These are phyloP conservation scores for Ceraclea dissimilis DNA, from an alignment of 2,888 invertebrate species.

Conservation along the genomic window DNA sequence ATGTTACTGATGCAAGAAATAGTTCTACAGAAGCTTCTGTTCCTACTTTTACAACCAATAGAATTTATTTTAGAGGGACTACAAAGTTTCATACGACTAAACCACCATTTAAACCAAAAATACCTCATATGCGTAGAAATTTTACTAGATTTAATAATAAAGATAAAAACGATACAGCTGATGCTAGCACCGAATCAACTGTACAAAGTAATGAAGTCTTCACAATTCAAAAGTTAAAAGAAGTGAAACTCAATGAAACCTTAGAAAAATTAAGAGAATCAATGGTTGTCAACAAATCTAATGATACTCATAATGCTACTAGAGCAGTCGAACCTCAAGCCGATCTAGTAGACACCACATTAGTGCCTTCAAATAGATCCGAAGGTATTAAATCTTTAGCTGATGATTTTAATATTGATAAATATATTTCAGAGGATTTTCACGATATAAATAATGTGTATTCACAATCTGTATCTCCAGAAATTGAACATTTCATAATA, in stretches of 20 bases:
- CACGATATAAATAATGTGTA: constrained; percentile 46
- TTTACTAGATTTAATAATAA: constrained; percentile 7
- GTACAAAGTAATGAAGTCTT: neutral
- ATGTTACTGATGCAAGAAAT: neutral
- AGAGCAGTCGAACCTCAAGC: neutral
- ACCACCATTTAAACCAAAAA: constrained; percentile 24
- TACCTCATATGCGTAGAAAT: constrained; percentile 18
- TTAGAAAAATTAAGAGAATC: neutral
- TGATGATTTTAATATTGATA: constrained; percentile 31
- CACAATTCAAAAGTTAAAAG: constrained; percentile 2
- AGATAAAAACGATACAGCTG: constrained; percentile 2
- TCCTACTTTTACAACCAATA: constrained; percentile 10
- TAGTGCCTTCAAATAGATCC: constrained; percentile 19
- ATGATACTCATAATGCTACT: too few species aligned
- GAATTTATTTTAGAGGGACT: constrained; percentile 20
- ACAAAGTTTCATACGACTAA: constrained; percentile 22
- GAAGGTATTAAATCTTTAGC: constrained; percentile 33
- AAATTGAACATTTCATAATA: constrained; percentile 32
- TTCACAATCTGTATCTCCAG: constrained; percentile 42
- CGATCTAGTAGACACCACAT: neutral
- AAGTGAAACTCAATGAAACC: neutral
- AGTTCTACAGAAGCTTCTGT: constrained; percentile 4
- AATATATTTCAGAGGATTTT: constrained; percentile 46
- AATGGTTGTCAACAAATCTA: neutral
- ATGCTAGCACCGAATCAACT: neutral